Base-by-base conservation (phyloP, 2,113 vertebrate species). In the Pagrus major region DNA sequence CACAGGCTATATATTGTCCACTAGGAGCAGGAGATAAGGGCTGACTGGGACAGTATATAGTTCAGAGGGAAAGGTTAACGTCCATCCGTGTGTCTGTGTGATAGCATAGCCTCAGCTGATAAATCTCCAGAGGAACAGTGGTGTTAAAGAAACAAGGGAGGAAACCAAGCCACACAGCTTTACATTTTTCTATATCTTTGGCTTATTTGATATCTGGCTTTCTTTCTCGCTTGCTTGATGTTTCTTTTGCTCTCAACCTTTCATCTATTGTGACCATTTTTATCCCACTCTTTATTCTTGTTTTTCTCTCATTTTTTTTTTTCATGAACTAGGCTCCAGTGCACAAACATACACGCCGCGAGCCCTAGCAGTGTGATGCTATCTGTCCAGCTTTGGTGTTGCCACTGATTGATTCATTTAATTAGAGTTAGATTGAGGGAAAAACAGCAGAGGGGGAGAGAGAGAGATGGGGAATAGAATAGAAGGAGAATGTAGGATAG, bases 341-440 rank as follows among this genome's bases (percentile, higher is more conserved):
- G 60, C 86, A 60, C 56, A 18, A 64, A 66, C 52, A 56, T 47
- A 51, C 61, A 44, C 7, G 23, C 81, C n/a, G 42, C 37, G 70
- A 42, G 81, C 73, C 49, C 18, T 39, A 42, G 89, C 25, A n/a
- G 51, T 49, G 71, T 70, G 90, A 91, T 92, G 87, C 87, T 94
- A 92, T 95, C 93, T 92, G 89, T 88, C 86, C 81, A 46, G 85
- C 80, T 63, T 89, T 81, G 86, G 77, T 41, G 80, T 12, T 66
- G 74, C 83, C 85, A 83, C 94, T 95, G 95, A 96, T 79, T 94
- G 94, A 95, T 96, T 94, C 79, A 95, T 94, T 94, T 96, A 95
- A 95, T 96, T 96, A 94, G 86, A 93, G 92, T 39, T 88, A 71
- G 85, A 90, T 89, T 70, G 71, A 87, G 54, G 60, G 80, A 91